phyloP scores from a whole-genome alignment of 2,797 vertebrate genomes.

The Helostoma temminkii region DNA sequence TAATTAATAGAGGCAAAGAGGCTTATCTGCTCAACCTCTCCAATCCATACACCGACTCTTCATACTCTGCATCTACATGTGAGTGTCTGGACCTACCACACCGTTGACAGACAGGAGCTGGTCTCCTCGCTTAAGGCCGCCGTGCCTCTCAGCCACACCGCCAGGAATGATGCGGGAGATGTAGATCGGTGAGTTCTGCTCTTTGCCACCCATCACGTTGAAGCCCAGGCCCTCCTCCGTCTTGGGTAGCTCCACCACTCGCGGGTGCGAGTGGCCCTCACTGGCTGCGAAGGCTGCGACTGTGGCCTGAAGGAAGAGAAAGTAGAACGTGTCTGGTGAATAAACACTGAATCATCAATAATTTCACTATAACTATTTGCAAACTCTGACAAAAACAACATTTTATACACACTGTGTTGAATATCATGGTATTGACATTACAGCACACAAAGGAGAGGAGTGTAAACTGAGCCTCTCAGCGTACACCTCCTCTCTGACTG shows the following conservation, averaged over 20 bases:
- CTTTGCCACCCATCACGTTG: constrained; percentile 99
- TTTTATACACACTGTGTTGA: no score
- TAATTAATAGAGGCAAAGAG: constrained; percentile 12
- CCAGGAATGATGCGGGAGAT: constrained; percentile 99
- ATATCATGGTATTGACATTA: not conserved
- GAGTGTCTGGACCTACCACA: constrained; percentile 86
- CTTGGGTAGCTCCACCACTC: constrained; percentile 97
- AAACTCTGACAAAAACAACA: not conserved
- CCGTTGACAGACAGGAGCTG: constrained; percentile 98
- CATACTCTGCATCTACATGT: not conserved
- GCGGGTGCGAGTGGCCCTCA: constrained; percentile 97
- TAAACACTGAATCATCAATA: not conserved
- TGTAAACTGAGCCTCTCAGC: no score
- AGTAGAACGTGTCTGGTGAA: not conserved
- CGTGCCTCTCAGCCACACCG: constrained; percentile 96
- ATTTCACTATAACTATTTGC: not conserved
- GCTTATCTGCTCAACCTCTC: not conserved
- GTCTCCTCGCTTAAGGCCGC: constrained; percentile 96
- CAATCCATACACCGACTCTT: not conserved
- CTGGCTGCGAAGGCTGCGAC: constrained; percentile 98
- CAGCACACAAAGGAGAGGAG: not conserved
- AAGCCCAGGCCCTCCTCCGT: constrained; percentile 98
- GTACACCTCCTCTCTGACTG: no score
- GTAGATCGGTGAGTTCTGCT: constrained; percentile 99
- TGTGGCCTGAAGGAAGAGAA: constrained; percentile 87